Evolutionary conservation across 1,140 invertebrate species (phyloP), one percentile per base, ranked within the genome.

Genomic region (Oncopodura yosiiana): DNA sequence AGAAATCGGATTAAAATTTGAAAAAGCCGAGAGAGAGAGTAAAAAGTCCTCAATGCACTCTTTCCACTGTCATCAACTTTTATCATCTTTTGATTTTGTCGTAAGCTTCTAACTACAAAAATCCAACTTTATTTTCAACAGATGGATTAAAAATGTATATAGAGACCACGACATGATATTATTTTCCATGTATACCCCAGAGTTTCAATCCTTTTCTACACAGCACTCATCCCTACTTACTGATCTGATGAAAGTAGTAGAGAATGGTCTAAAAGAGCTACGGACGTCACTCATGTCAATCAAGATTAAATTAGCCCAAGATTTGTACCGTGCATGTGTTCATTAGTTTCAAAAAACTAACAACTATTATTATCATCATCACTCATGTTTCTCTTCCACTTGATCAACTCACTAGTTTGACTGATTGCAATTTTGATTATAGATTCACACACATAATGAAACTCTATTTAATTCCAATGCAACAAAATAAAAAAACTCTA

Each of bases 251-350:
- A 19, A 2, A 36, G 26, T 49, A 38, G 29, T 27, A 24, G 19
- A 19, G 21, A 42, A 23, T 30, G 26, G 46, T 46, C 21, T 38
- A 36, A 26, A 46, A 24, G 26, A 53, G 14, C 42, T n/a, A n/a
- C 52, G 6, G 44, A 23, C 42, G 26, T n/a, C 8, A 16, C 42
- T 30, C 41, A 43, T 43, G 52, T 53, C 52, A 53, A 53, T 53
- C 52, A 53, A 42, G 52, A 53, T 53, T 53, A 53, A 53, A 30
- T 42, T 36, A 43, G 43, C 32, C 38, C 18, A 46, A 49, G 52
- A 53, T 37, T 46, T n/a, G n/a, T n/a, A n/a, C n/a, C n/a, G n/a
- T n/a, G 51, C 42, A 53, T 53, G 41, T 44, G 43, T 53, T 53
- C 52, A 53, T 53, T 53, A 45, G 43, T 5, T 18, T 12, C 18